Conservation (phyloP, 1,140 invertebrate genomes). For the Coenobita brevimanus region DNA sequence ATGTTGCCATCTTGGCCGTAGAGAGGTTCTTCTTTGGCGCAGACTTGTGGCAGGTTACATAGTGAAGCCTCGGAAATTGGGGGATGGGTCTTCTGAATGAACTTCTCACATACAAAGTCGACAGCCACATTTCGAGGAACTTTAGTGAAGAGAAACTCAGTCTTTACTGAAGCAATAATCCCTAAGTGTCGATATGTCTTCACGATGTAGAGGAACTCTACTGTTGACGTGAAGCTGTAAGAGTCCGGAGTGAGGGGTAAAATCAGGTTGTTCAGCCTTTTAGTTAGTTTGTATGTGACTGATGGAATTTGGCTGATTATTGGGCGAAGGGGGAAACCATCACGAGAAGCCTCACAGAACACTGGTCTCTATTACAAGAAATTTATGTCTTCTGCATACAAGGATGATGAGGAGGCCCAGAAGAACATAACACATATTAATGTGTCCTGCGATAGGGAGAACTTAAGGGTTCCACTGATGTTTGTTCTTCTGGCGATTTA, state of each 20-base stretch:
- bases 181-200: background rate
- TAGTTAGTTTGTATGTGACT: background rate
- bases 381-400: no score
- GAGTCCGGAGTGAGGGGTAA: background rate
- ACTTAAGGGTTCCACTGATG: background rate
- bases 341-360: background rate
- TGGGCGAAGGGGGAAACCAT: background rate
- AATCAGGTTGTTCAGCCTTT: background rate
- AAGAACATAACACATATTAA: no score
- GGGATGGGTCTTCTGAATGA: background rate
- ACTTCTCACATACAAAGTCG: background rate
- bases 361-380: no score
- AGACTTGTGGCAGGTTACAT: background rate
- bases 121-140: background rate
- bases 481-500: background rate
- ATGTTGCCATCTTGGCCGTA: no score
- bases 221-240: background rate
- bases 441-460: background rate
- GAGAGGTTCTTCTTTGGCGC: no score
- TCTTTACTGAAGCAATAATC: background rate
- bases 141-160: background rate
- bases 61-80: background rate
- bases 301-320: background rate
- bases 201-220: background rate
- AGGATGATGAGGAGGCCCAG: no score